These are phyloP conservation scores for Menidia menidia DNA, from an alignment of 2,797 vertebrate genomes.

Conservation along the genomic window DNA sequence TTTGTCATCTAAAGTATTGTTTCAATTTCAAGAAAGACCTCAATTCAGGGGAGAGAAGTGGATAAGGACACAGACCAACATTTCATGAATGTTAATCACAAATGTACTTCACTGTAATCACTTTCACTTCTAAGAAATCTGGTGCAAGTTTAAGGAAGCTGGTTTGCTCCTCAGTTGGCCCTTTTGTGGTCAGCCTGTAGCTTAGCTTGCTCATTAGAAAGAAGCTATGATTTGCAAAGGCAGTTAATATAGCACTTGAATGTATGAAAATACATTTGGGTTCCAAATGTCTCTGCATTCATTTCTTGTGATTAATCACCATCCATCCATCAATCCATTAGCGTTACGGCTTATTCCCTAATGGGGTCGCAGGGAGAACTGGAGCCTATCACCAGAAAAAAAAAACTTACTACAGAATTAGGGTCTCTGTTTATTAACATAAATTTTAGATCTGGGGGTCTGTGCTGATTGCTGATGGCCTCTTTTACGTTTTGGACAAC, in stretches of 20 bases:
- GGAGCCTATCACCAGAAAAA: not conserved
- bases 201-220: too few species aligned
- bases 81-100: too few species aligned
- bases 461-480: constrained; percentile 1
- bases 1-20: not conserved
- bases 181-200: too few species aligned
- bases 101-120: not conserved
- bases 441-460: not conserved
- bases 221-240: too few species aligned
- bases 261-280: not conserved
- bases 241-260: not conserved
- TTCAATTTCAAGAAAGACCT: not conserved
- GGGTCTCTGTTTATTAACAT: not conserved
- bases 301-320: too few species aligned
- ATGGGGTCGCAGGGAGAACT: not conserved
- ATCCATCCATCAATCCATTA: too few species aligned
- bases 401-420: not conserved
- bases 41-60: not conserved
- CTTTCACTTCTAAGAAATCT: not conserved
- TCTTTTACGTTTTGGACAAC: constrained; percentile 32
- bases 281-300: not conserved
- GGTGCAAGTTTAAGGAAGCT: too few species aligned
- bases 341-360: not conserved
- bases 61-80: not conserved
- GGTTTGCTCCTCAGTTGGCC: too few species aligned